These are phyloP conservation scores for Eupsilia transversa DNA, from an alignment of 2,888 invertebrate species.

Conservation along the genomic window DNA sequence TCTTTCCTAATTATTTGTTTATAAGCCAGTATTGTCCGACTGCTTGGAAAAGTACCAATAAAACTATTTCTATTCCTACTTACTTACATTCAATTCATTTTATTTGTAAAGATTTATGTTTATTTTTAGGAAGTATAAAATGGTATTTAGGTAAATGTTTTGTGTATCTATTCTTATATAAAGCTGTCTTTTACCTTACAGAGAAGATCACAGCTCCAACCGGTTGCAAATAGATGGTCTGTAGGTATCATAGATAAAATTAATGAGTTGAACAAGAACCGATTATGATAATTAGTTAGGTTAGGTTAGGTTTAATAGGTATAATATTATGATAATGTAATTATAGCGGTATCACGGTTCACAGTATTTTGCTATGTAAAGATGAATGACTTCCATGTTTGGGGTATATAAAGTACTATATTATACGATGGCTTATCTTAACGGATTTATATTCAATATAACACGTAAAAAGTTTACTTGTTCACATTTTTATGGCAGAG, in stretches of 20 bases:
- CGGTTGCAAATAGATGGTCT: constrained; percentile 6
- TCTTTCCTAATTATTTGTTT: not conserved
- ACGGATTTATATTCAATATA: not conserved
- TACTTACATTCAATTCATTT: not conserved
- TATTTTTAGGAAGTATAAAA: not conserved
- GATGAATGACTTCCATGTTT: not conserved
- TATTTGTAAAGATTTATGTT: not conserved
- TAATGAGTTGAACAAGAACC: not conserved
- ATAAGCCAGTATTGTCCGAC: accelerated
- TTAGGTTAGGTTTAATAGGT: not conserved
- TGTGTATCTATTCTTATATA: not conserved
- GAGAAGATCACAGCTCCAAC: constrained; percentile 12
- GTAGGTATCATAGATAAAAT: constrained; percentile 11
- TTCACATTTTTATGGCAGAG: not conserved
- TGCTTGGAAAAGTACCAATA: not conserved
- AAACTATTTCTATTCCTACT: not conserved
- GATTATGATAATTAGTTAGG: constrained; percentile 15
- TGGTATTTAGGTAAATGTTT: constrained; percentile 8
- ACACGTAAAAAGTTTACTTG: not conserved
- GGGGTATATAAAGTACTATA: not conserved
- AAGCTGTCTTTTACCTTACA: not conserved
- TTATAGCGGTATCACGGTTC: not conserved
- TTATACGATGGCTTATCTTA: no score
- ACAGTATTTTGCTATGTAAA: not conserved
- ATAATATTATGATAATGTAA: constrained; percentile 1